phyloP scores from a whole-genome alignment of 2,888 invertebrate genomes.

The Agonum fuliginosum region DNA sequence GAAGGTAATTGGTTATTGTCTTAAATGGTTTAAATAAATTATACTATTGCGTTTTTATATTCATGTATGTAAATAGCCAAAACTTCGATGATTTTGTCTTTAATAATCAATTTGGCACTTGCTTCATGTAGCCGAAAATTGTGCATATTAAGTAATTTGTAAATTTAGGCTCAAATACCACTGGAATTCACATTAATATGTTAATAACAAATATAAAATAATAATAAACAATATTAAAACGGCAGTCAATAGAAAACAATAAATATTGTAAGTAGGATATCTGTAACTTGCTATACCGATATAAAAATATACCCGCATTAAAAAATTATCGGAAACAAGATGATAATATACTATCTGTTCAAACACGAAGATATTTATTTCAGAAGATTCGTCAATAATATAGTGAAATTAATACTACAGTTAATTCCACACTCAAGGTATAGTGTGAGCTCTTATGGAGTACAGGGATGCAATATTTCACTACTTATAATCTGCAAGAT shows the following conservation, averaged over 20 bases:
- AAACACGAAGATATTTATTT: too few relatives aligned
- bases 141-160: constrained; percentile 7
- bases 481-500: too few relatives aligned
- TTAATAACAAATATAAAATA: constrained; percentile 41
- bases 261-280: constrained; percentile 33
- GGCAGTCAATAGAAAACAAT: constrained; percentile 43
- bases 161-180: constrained; percentile 37
- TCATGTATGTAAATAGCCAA: constrained; percentile 5
- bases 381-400: too few relatives aligned
- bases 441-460: too few relatives aligned
- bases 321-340: constrained; percentile 12
- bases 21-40: constrained; percentile 29
- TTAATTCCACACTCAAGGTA: too few relatives aligned
- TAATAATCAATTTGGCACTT: constrained; percentile 10
- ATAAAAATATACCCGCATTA: constrained; percentile 25
- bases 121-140: constrained; percentile 11
- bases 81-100: constrained; percentile 22
- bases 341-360: too few relatives aligned
- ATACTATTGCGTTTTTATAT: constrained; percentile 1
- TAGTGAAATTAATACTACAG: too few relatives aligned
- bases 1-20: constrained; percentile 54
- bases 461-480: too few relatives aligned
- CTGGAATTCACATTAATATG: constrained; percentile 28
- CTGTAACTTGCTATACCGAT: neutral
- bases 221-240: constrained; percentile 35